Evolutionary conservation across 2,888 invertebrate species (phyloP), one percentile per base, ranked within the genome.

Genomic region (Netelia inedita): DNA sequence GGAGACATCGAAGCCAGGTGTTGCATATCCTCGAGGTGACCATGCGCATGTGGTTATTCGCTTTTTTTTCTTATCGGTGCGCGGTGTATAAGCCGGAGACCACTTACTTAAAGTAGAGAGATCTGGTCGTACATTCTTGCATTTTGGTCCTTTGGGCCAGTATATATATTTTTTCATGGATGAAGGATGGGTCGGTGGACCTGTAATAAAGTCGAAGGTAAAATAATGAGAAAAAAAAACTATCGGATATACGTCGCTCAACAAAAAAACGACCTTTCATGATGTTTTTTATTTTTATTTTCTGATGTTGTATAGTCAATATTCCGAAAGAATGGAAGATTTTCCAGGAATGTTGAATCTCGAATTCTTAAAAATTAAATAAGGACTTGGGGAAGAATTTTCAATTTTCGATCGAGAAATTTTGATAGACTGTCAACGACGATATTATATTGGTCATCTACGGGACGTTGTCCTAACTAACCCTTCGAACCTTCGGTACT

Each of bases 31-130:
- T 74, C 63, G 10, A 43, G 50, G n/a, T 59, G 66, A 50, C 71
- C 66, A 35, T 61, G 61, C 35, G 46, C 21, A 1, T 69, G 21
- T 46, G 43, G 53, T 66, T 71, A 28, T 68, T 16, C 69, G 59
- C 63, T 55, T 79, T 69, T 66, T 63, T 76, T 23, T 50, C 6
- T 14, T 8, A 71, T 75, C 65, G 63, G 43, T n/a, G 55, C 61
- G 53, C 69, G 23, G 57, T 41, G 35, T 28, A 71, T 43, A 28
- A n/a, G 16, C 66, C 21, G 16, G 46, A 35, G 72, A 75, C 71
- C 82, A 79, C 78, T 81, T 69, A 79, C 74, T 85, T 75, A 71
- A 81, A 59, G 46, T 1, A n/a, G 10, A 11, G 53, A 55, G n/a
- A 6, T 14, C 72, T 65, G 63, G 53, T 65, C 81, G 28, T 74